These are phyloP conservation scores for Scelioninae gen. 1 DNA, from an alignment of 2,888 invertebrate species.

Conservation along the genomic window DNA sequence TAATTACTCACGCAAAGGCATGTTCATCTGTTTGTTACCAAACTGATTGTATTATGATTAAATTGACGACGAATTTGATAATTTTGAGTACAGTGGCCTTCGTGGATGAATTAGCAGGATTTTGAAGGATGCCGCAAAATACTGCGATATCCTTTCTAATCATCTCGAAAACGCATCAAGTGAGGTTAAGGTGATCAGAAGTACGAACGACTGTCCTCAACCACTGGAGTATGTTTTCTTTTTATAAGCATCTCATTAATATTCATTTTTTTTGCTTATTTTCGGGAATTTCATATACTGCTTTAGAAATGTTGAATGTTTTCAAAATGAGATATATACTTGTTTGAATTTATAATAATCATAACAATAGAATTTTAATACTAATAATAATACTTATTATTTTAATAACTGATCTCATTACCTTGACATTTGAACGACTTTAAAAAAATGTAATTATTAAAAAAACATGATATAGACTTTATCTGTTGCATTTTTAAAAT, in stretches of 20 bases:
- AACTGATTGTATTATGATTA: slow-evolving; percentile 23
- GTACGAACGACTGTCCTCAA: slow-evolving; percentile 12
- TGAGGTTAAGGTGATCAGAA: slow-evolving; percentile 66
- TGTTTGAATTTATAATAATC: too few species aligned
- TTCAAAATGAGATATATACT: too few species aligned
- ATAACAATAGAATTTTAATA: too few species aligned
- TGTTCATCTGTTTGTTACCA: slow-evolving; percentile 7
- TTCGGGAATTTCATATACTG: background rate
- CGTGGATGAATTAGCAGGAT: background rate
- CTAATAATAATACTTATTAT: too few species aligned
- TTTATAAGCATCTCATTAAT: background rate
- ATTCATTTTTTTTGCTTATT: background rate
- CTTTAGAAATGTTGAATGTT: too few species aligned
- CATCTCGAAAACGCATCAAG: slow-evolving; percentile 33
- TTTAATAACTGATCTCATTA: too few species aligned
- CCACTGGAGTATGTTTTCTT: slow-evolving; percentile 22
- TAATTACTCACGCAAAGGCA: background rate
- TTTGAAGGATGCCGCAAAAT: slow-evolving; percentile 45
- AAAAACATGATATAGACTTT: too few species aligned
- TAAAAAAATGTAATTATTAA: too few species aligned
- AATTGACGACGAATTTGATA: slow-evolving; percentile 1
- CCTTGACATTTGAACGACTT: too few species aligned
- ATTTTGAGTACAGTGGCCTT: background rate
- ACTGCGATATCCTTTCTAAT: slow-evolving; percentile 42
- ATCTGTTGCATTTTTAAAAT: too few species aligned